Base-by-base conservation (phyloP, 2,113 vertebrate species). In the Hylia prasina region DNA sequence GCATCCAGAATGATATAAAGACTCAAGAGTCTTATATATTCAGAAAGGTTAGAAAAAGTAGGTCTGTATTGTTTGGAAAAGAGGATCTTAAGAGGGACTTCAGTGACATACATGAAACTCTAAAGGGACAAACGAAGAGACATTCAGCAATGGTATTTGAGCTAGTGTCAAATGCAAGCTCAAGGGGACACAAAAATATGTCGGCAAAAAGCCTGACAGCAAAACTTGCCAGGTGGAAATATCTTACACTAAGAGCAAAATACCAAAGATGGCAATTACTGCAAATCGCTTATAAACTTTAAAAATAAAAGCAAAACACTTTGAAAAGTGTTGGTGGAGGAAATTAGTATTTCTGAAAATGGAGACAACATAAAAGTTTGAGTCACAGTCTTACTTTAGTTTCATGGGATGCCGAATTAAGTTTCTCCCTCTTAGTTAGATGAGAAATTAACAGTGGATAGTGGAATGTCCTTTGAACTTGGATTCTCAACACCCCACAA, bases 41-140 rank as follows among this genome's bases (percentile, higher is more conserved):
- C 66, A 51, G 63, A 94, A 71, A 93, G 81, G 50, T 87, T 87
- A 96, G 58, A 40, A 88, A 87, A 92, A 71, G n/a, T 82, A 90
- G 61, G 31, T 82, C 69, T 94, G 45, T 51, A 35, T 82, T 89
- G 64, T 95, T 94, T 93, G 53, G 82, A 87, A 92, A 93, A 90
- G 40, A 64, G 40, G 25, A 53, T 78, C 76, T 89, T 93, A 56
- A 25, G 51, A 90, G 68, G 20, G 44, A 75, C 48, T 94, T 68
- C 76, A 75, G 0, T 56, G 68, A 92, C 76, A 53, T 68, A 78
- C 51, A 50, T 8, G n/a, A 68, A 90, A 71, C 65, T 88, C 79
- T 82, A 64, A 75, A 69, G 86, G 65, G 72, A 87, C 65, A 15
- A 39, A 44, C 33, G 56, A 95, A 71, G 28, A 84, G 28, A 81